A percentile compares a stretch with the other conserved stretches of the same genome.
These are phyloP conservation scores for Origma solitaria DNA, from an alignment of 2,113 vertebrate species.

Conservation along the genomic window DNA sequence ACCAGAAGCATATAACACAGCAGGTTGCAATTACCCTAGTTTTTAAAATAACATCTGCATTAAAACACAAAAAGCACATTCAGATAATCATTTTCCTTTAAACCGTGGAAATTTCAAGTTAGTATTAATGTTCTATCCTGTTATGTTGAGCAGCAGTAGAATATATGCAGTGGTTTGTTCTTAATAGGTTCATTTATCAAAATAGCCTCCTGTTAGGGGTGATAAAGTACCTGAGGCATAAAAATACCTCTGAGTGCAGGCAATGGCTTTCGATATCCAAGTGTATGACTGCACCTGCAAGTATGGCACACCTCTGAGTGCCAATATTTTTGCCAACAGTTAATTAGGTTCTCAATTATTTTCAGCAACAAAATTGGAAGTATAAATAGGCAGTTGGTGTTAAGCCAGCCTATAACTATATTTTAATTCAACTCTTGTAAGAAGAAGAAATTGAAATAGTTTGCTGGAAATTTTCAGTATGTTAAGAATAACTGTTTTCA, in stretches of 20 bases:
- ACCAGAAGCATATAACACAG: constrained; percentile 62
- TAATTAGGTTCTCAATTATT: constrained; percentile 60
- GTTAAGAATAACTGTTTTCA: not conserved
- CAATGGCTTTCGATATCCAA: not conserved
- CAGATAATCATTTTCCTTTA: constrained; percentile 40
- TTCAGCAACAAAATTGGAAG: constrained; percentile 43
- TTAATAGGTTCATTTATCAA: constrained; percentile 58
- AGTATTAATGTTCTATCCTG: constrained; percentile 11
- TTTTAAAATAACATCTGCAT: constrained; percentile 71
- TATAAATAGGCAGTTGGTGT: constrained; percentile 44
- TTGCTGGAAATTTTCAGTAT: not conserved
- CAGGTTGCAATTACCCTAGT: constrained; percentile 69
- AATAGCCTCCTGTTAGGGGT: constrained; percentile 42
- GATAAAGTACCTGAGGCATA: constrained; percentile 42
- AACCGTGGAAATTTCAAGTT: constrained; percentile 32
- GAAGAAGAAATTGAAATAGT: not conserved
- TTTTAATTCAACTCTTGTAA: constrained; percentile 3
- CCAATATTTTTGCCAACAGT: constrained; percentile 53
- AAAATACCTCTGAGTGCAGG: constrained; percentile 19
- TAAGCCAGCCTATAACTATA: constrained; percentile 5
- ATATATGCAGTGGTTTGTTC: constrained; percentile 36
- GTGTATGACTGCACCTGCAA: constrained; percentile 36
- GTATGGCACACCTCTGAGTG: constrained; percentile 18
- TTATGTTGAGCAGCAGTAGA: constrained; percentile 23
- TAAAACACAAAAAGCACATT: constrained; percentile 57